phyloP scores from a whole-genome alignment of 2,113 vertebrate species.

The Pteropus alecto region DNA sequence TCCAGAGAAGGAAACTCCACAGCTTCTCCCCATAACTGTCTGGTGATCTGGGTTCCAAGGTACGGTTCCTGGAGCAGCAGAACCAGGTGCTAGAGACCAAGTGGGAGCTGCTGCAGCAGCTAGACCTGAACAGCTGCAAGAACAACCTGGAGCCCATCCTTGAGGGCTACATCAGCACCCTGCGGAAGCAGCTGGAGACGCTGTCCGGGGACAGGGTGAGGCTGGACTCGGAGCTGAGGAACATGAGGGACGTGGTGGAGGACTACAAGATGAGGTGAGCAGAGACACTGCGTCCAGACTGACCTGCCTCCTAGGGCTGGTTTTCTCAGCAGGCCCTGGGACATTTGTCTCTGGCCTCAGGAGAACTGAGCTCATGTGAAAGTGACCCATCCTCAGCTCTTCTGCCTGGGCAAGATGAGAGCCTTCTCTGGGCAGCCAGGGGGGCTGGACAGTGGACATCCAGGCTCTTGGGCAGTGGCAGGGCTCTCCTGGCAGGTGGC shows the following conservation, averaged over 20 bases:
- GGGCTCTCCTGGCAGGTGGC: background rate
- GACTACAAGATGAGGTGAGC: conserved; percentile 95
- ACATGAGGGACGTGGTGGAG: conserved; percentile 92
- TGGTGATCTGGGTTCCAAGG: conserved; percentile 81
- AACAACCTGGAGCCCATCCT: conserved; percentile 90
- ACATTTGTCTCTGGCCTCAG: background rate
- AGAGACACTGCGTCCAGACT: rapidly evolving
- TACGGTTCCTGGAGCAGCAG: conserved; percentile 93
- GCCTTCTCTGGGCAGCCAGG: background rate
- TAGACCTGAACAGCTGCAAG: conserved; percentile 76
- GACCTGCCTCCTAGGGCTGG: background rate
- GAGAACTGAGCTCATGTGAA: background rate
- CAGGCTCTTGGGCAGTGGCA: background rate
- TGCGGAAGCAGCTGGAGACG: conserved; percentile 89
- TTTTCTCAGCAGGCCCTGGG: background rate
- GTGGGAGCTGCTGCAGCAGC: conserved; percentile 91
- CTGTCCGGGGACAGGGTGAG: conserved; percentile 89
- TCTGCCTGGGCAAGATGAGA: background rate
- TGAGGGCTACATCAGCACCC: conserved; percentile 89
- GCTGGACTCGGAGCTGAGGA: conserved; percentile 92
- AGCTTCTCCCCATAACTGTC: background rate
- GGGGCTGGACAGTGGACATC: background rate
- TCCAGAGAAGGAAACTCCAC: background rate
- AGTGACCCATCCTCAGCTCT: background rate
- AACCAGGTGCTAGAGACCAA: conserved; percentile 94